phyloP scores from a whole-genome alignment of 2,797 vertebrate genomes.

The Brachyalestes nurse region DNA sequence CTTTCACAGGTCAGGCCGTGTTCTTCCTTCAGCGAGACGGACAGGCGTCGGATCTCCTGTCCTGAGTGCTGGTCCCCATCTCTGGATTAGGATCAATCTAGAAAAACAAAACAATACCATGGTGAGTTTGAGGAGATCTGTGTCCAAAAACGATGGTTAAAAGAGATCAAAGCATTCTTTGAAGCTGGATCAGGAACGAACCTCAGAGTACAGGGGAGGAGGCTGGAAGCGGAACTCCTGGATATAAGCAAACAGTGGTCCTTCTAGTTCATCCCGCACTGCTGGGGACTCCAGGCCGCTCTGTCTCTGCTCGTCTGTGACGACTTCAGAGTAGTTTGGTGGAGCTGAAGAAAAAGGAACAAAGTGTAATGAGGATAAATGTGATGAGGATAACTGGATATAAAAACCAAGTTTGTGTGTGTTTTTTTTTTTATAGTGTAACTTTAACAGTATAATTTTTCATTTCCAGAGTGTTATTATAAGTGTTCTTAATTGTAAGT shows the following conservation, averaged over 20 bases:
- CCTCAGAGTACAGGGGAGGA: conserved; percentile 95
- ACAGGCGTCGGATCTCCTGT: conserved; percentile 82
- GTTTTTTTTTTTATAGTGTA: too few relatives aligned
- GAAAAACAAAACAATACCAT: neutral
- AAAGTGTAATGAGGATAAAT: too few relatives aligned
- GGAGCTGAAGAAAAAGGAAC: conserved; percentile 81
- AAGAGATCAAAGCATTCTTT: conserved; percentile 2
- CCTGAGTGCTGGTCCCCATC: conserved; percentile 68
- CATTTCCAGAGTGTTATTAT: too few relatives aligned
- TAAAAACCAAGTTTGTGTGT: too few relatives aligned
- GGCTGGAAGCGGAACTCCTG: conserved; percentile 96
- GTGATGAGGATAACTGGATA: too few relatives aligned
- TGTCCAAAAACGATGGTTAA: neutral
- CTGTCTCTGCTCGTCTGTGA: conserved; percentile 87
- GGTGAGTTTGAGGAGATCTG: neutral
- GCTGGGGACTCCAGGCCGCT: conserved; percentile 86
- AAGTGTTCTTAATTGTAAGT: too few relatives aligned
- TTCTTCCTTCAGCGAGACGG: conserved; percentile 86
- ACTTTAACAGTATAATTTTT: too few relatives aligned
- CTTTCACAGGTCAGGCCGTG: conserved; percentile 41
- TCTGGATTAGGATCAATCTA: conserved; percentile 94
- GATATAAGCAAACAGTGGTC: conserved; percentile 91
- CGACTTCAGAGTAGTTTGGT: conserved; percentile 92
- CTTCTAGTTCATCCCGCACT: conserved; percentile 85
- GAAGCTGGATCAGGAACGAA: conserved; percentile 79